These are phyloP conservation scores for Drosophila phalerata DNA, from an alignment of 2,888 invertebrate genomes.

Conservation along the genomic window DNA sequence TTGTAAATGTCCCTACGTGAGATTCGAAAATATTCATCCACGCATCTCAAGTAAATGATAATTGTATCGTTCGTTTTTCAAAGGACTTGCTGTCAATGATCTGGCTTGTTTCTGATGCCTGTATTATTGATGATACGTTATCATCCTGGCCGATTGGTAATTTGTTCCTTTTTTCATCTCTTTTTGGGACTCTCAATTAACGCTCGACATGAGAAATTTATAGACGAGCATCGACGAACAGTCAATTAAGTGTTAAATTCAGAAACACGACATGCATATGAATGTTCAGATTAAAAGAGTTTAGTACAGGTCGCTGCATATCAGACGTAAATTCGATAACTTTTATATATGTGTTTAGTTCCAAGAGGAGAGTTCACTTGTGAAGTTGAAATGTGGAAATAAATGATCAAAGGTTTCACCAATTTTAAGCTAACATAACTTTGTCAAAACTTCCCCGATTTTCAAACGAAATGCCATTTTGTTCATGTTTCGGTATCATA, in stretches of 20 bases:
- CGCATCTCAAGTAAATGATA: slow-evolving; percentile 9
- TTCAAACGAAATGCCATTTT: too few relatives aligned
- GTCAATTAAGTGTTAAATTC: slow-evolving; percentile 34
- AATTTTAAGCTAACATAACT: too few relatives aligned
- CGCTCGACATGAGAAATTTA: slow-evolving; percentile 19
- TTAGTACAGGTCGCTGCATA: slow-evolving; percentile 1
- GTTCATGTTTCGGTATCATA: too few relatives aligned
- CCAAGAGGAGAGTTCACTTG: too few relatives aligned
- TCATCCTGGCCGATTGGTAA: slow-evolving; percentile 16
- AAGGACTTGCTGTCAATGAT: slow-evolving; percentile 45
- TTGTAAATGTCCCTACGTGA: slow-evolving; percentile 54
- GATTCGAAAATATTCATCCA: background rate
- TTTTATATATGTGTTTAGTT: too few relatives aligned
- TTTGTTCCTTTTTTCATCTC: slow-evolving; percentile 7
- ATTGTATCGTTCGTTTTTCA: slow-evolving; percentile 11
- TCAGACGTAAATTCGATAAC: too few relatives aligned
- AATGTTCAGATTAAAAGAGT: slow-evolving; percentile 19
- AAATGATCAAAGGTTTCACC: too few relatives aligned
- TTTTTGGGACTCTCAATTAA: slow-evolving; percentile 44
- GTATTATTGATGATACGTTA: slow-evolving; percentile 45
- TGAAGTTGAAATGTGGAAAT: too few relatives aligned
- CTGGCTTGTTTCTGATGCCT: slow-evolving; percentile 21
- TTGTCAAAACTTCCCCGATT: too few relatives aligned
- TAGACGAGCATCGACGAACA: background rate
- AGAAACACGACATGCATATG: slow-evolving; percentile 35